Evolutionary conservation across 2,888 invertebrate species (phyloP), one percentile per base, ranked within the genome.

Genomic region (Meiosimyza decipiens): DNA sequence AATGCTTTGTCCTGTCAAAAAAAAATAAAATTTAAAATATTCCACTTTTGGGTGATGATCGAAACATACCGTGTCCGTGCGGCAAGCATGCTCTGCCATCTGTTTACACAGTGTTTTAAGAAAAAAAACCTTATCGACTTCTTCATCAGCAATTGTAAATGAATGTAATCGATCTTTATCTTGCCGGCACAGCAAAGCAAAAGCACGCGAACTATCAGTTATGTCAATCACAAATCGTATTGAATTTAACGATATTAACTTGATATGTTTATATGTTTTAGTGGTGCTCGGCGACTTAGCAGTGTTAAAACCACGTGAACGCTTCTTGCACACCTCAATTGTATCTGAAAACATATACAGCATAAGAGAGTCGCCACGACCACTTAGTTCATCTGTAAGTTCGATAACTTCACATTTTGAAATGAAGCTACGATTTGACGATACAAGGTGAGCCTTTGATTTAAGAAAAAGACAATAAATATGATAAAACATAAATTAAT

Each of bases 261-360:
- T 94, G 76, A 98, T 91, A 86, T 98, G 98, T 85, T 98, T 95
- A 88, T 94, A 97, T 1, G 94, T 93, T 87, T 97, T 97, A 79
- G 91, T 91, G 59, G 92, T 90, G 77, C 86, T 92, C 1, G 94
- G 93, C 78, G 92, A 93, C 83, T 93, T 92, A 74, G 91, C 88
- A 59, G 90, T 90, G 80, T 92, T 92, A 76, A 91, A 91, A 67
- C 90, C 92, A 86, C 94, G 94, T 62, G 94, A 94, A 81, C 95
- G 91, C 85, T 94, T 92, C 85, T 94, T 94, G 88, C 94, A 94
- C 82, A 98, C 96, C 89, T 97, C 97, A 85, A 98, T 90, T 74
- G 95, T 94, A 88, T 99, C 98, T 54, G 96, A 95, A 88, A 99
- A 99, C 47, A 99, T 89, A 87, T 97, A 97, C 77, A 99, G 88